Evolutionary conservation across 2,888 invertebrate species (phyloP), one percentile per base, ranked within the genome.

Genomic region (Caenorhabditis sinica): DNA sequence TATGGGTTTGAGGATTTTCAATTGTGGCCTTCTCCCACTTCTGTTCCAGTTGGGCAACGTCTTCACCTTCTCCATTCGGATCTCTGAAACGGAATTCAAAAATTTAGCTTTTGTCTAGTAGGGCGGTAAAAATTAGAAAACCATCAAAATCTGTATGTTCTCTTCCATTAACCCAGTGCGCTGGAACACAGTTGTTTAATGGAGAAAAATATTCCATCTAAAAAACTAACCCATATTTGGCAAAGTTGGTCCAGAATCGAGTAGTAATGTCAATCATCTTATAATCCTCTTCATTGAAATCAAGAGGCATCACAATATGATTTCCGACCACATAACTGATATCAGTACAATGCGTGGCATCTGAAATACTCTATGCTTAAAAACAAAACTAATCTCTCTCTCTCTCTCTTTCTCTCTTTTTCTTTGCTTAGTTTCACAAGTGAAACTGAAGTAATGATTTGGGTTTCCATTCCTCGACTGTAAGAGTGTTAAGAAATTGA

Each of bases 281-380:
- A 58, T 84, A 63, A 58, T 91, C 91, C 20, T 87, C 82, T n/a
- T 85, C 88, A 74, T 84, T 87, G 28, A 88, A 90, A 8, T 86
- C 82, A 40, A 90, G 88, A 17, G 87, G 74, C 51, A 83, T 75
- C 53, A 91, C 87, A 74, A 90, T 80, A n/a, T 90, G 87, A 45
- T 87, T 90, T 23, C 90, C 90, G 33, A 91, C 82, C 11, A 91
- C 82, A 61, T 90, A 91, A 58, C 89, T 87, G 71, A 91, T 82
- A 43, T 91, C 91, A 58, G 86, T 86, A 60, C 90, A 91, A 66
- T 91, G 91, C 9, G 91, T 91, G 11, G 90, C 89, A 5, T 87
- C 90, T 90, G 83, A 36, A 87, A 82, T 13, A 15, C 45, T 65
- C n/a, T 36, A 23, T 36, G 36, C 56, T 66, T 43, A 58, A 33